Percentiles rank a stretch among this genome's conserved stretches.
Conservation (phyloP, 2,888 invertebrate species). For the Seladonia tumulorum region DNA sequence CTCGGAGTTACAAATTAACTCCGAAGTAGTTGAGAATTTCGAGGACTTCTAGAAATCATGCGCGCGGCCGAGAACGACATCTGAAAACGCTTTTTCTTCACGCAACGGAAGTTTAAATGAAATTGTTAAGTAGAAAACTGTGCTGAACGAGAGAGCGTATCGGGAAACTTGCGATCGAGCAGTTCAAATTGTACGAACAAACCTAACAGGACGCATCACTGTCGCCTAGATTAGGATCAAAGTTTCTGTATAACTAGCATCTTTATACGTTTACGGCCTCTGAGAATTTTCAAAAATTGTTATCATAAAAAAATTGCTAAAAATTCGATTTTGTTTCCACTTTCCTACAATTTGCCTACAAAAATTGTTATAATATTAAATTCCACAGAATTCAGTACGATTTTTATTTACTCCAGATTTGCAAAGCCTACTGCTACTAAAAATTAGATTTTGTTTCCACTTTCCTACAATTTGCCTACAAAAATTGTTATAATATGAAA, state of each 20-base stretch:
- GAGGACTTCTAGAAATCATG: conserved; percentile 15
- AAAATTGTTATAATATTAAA: no score
- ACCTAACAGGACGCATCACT: not conserved
- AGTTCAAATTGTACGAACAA: not conserved
- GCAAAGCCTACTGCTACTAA: no score
- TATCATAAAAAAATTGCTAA: no score
- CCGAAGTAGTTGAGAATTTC: not conserved
- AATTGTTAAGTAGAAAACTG: not conserved
- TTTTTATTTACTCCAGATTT: no score
- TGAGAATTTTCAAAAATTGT: no score
- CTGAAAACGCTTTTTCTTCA: conserved; percentile 9
- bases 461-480: no score
- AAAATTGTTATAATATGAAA: no score
- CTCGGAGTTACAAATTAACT: conserved; percentile 6
- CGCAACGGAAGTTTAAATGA: not conserved
- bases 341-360: no score
- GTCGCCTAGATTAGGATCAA: not conserved
- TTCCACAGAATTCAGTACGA: no score
- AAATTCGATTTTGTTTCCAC: no score
- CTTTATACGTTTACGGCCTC: no score
- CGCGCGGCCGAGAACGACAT: conserved; percentile 11
- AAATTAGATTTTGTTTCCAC: no score
- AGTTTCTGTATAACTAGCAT: not conserved
- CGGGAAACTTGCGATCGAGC: not conserved
- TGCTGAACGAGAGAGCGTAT: not conserved